These are phyloP conservation scores for Pachypanchax playfairii DNA, from an alignment of 2,113 vertebrate genomes.

Conservation along the genomic window DNA sequence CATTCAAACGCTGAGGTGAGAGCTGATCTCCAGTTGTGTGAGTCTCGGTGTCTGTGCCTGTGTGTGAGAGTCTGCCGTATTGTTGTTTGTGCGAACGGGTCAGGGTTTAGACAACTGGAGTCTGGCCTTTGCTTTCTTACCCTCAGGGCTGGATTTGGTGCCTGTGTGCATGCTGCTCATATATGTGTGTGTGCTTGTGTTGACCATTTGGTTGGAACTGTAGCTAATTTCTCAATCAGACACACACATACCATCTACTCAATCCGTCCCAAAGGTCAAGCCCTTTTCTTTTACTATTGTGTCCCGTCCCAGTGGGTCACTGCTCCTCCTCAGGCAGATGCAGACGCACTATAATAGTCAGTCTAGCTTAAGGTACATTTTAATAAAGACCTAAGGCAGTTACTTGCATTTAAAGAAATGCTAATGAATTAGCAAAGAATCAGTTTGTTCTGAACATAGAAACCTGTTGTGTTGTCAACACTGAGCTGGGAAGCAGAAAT, in stretches of 20 bases:
- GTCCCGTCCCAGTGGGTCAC: conserved; percentile 65
- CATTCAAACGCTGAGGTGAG: conserved; percentile 67
- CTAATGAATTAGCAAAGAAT: conserved; percentile 24
- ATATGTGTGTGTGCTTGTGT: conserved; percentile 40
- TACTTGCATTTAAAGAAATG: conserved; percentile 51
- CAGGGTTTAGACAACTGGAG: conserved; percentile 81
- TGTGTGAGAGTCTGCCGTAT: conserved; percentile 40
- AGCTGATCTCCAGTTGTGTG: conserved; percentile 63
- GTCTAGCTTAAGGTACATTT: conserved; percentile 57
- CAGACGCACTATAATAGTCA: conserved; percentile 50
- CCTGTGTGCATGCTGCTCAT: conserved; percentile 21
- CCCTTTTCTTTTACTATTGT: conserved; percentile 71
- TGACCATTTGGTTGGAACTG: conserved; percentile 77
- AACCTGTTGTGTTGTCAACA: conserved; percentile 11
- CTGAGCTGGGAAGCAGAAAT: not conserved
- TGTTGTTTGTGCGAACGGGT: conserved; percentile 73
- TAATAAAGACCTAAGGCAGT: conserved; percentile 56
- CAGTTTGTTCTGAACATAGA: conserved; percentile 27
- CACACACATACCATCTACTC: conserved; percentile 75
- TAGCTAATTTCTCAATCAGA: conserved; percentile 80
- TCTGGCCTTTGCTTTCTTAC: conserved; percentile 76
- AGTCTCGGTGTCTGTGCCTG: conserved; percentile 38
- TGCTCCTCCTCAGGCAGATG: conserved; percentile 68
- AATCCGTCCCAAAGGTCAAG: conserved; percentile 70
- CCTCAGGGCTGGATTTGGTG: conserved; percentile 70